Base-by-base conservation (phyloP, 2,797 vertebrate species). In the Anguilla pacifica region DNA sequence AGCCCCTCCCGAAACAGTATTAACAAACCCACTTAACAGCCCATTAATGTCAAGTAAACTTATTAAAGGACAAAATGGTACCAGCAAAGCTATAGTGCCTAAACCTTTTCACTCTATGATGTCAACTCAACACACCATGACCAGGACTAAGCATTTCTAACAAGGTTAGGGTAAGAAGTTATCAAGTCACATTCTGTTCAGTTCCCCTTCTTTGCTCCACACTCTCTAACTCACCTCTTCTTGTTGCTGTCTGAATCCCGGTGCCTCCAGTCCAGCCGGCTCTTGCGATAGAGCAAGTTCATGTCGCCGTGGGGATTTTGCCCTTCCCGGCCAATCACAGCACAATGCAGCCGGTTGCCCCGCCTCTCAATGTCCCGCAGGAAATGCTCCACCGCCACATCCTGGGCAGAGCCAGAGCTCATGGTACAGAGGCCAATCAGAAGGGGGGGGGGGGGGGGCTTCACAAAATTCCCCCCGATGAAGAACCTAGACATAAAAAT, bases 241-340 rank as follows among this genome's bases (percentile, higher is more conserved):
- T 97, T 98, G 91, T 95, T 93, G 92, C 97, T 95, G 88, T 97
- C 97, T 87, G 97, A 97, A 94, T 97, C 97, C 94, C 96, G 95
- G 94, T 97, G 97, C 93, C 96, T 97, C 97, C 97, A 98, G 94
- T 98, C 97, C 97, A 98, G 93, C 91, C 97, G 97, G 93, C 97
- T 98, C 95, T 97, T 98, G 88, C 97, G 97, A 93, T 98, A 98
- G 92, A 98, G 95, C 91, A 98, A 96, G 96, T 98, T 98, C 97
- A 98, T 98, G 95, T 97, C 97, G 95, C 95, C 94, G 93, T 93
- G 92, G 93, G 95, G 94, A 93, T 94, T 94, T 93, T 95, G 95
- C 94, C 95, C 95, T 93, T 96, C 95, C 91, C 96, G 96, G 93
- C 96, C 95, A 91, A 95, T 96, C 94, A 97, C 96, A 96, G 96